These are phyloP conservation scores for Dasyprocta punctata DNA, from an alignment of 2,113 vertebrate genomes.

Conservation along the genomic window DNA sequence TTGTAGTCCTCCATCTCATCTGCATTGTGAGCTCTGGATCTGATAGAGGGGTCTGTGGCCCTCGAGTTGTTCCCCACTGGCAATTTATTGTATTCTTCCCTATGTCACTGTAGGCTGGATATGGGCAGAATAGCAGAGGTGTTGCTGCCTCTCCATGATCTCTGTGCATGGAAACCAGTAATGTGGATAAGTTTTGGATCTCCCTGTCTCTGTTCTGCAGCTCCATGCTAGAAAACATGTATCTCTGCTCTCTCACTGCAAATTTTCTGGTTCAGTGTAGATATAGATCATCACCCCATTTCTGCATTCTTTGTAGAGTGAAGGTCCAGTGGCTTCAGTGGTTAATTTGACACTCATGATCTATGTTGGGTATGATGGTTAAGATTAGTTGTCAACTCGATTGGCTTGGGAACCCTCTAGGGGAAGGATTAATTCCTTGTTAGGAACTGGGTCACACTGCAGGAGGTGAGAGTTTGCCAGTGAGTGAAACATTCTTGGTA, in stretches of 20 bases:
- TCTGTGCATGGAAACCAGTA: background rate
- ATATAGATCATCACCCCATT: background rate
- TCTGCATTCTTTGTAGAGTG: background rate
- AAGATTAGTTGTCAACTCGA: background rate
- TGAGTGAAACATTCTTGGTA: background rate
- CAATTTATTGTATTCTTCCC: background rate
- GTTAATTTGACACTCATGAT: background rate
- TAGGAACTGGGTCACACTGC: background rate
- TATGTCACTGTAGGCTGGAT: background rate
- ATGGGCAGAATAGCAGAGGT: background rate
- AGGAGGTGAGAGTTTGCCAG: background rate
- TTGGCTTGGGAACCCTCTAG: background rate
- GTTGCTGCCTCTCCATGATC: background rate
- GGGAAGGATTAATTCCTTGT: background rate
- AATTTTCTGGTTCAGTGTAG: background rate
- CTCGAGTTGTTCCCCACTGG: background rate
- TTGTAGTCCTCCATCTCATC: background rate
- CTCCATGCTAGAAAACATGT: background rate
- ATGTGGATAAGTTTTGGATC: background rate
- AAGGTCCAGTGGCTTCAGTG: background rate
- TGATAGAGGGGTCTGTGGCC: no score
- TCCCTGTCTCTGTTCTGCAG: fast-evolving
- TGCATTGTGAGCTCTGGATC: background rate
- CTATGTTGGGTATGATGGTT: background rate
- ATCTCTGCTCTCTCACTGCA: background rate